Evolutionary conservation across 2,797 vertebrate genomes (phyloP).

Genomic region (Paedocypris micromegethes): DNA sequence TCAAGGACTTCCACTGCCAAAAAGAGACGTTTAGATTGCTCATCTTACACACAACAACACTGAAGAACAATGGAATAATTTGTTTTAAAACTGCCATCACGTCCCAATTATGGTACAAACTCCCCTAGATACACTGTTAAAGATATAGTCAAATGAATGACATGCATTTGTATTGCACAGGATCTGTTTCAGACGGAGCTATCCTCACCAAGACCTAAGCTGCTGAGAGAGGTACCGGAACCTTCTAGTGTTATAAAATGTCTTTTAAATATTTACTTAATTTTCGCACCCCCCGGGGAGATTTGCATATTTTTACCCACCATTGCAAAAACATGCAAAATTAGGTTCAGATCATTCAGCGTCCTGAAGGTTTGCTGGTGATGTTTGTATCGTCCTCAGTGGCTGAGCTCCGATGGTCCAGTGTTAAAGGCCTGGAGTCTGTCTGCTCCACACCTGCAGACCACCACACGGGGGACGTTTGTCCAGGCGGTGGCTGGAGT

Average conservation of each 20-base stretch:
- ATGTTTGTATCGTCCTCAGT: conserved; percentile 51
- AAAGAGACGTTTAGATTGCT: too few relatives aligned
- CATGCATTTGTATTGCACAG: conserved; percentile 54
- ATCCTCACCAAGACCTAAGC: conserved; percentile 48
- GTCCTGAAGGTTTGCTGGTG: neutral
- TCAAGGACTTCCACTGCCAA: too few relatives aligned
- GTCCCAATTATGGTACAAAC: neutral
- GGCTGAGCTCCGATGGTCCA: conserved; percentile 55
- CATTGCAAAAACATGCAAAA: conserved; percentile 18
- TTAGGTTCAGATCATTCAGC: neutral
- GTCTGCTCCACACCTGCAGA: conserved; percentile 57
- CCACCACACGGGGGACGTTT: conserved; percentile 57
- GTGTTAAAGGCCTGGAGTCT: conserved; percentile 70
- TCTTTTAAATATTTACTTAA: too few relatives aligned
- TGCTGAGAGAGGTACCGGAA: conserved; percentile 59
- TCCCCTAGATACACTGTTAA: neutral
- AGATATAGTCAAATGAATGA: neutral
- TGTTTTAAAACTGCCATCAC: too few relatives aligned
- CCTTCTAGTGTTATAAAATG: neutral
- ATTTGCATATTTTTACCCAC: neutral
- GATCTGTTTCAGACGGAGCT: conserved; percentile 57
- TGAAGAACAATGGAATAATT: too few relatives aligned
- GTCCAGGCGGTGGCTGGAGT: conserved; percentile 60
- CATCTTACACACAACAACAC: too few relatives aligned
- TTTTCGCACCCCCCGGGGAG: too few relatives aligned